These are phyloP conservation scores for Scytalopus superciliaris DNA, from an alignment of 2,113 vertebrate genomes.

Conservation along the genomic window DNA sequence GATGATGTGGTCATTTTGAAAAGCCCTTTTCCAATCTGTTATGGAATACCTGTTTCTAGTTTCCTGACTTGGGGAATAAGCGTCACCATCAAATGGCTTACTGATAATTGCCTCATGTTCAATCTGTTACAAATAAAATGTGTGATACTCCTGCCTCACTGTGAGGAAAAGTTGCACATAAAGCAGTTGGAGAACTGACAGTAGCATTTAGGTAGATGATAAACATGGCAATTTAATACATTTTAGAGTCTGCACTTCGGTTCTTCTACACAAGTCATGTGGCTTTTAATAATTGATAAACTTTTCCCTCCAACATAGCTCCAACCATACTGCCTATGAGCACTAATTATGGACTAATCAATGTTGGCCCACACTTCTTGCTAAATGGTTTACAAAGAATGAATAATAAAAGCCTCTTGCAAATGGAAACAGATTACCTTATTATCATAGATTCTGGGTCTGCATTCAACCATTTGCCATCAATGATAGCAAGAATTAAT, in stretches of 20 bases:
- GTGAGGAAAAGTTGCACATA: conserved; percentile 30
- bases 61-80: conserved; percentile 19
- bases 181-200: conserved; percentile 56
- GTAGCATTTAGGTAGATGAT: conserved; percentile 47
- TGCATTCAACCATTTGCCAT: background rate
- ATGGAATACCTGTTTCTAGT: conserved; percentile 23
- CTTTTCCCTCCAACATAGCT: background rate
- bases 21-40: conserved; percentile 43
- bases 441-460: background rate
- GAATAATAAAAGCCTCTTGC: conserved; percentile 7
- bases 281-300: conserved; percentile 27
- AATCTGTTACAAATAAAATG: conserved; percentile 42
- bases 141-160: background rate
- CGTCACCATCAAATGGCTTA: conserved; percentile 20
- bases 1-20: conserved; percentile 41
- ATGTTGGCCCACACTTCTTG: background rate
- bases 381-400: conserved; percentile 16
- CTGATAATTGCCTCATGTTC: conserved; percentile 50
- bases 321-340: conserved; percentile 2
- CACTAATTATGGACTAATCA: conserved; percentile 50
- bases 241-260: background rate
- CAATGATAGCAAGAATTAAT: background rate
- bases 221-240: conserved; percentile 21
- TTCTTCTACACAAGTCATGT: background rate
- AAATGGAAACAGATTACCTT: conserved; percentile 39